These are phyloP conservation scores for Mimachlamys varia DNA, from an alignment of 2,888 invertebrate species.

Conservation along the genomic window DNA sequence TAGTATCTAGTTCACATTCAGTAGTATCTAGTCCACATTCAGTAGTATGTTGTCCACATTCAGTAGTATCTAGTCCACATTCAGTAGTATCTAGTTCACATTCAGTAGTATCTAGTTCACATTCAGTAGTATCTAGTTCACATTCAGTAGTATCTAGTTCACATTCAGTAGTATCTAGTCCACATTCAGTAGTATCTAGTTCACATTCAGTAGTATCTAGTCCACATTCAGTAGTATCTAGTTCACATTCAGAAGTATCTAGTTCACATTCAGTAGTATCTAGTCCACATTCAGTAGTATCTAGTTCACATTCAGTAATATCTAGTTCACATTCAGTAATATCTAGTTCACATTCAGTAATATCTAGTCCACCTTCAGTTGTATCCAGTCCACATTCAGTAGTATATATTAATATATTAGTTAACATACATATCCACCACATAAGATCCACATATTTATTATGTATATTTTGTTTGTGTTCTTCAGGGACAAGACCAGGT, in stretches of 20 bases:
- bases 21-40: not conserved
- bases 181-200: not conserved
- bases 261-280: too few species aligned
- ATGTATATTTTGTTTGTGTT: not conserved
- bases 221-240: too few species aligned
- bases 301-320: too few species aligned
- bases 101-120: not conserved
- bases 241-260: too few species aligned
- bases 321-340: not conserved
- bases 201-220: too few species aligned
- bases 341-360: not conserved
- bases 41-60: not conserved
- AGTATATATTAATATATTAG: not conserved
- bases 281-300: too few species aligned
- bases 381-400: not conserved
- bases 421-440: not conserved
- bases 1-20: not conserved
- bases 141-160: too few species aligned
- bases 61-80: not conserved
- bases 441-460: not conserved
- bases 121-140: too few species aligned
- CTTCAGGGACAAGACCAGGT: constrained; percentile 14
- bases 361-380: not conserved
- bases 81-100: not conserved
- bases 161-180: too few species aligned